These are phyloP conservation scores for Cydia strobilella DNA, from an alignment of 1,140 invertebrate species.

Conservation along the genomic window DNA sequence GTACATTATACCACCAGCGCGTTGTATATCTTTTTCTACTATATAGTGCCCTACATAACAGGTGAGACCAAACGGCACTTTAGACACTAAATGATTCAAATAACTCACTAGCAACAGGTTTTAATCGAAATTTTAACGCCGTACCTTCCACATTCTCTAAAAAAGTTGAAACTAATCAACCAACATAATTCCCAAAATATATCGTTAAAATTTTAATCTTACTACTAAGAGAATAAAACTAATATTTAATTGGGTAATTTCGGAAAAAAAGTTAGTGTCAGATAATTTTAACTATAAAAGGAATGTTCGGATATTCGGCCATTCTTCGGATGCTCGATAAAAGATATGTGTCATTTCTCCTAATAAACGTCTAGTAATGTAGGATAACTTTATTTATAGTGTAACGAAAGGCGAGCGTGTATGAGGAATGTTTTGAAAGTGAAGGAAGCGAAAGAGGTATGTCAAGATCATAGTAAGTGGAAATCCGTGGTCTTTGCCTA, in stretches of 20 bases:
- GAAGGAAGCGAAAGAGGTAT: too few relatives aligned
- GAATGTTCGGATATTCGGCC: not conserved
- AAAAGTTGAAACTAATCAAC: not conserved
- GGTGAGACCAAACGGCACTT: not conserved
- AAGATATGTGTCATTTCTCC: slow-evolving; percentile 8
- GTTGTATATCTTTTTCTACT: too few relatives aligned
- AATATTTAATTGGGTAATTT: too few relatives aligned
- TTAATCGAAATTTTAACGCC: slow-evolving; percentile 20
- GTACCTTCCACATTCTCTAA: slow-evolving; percentile 4
- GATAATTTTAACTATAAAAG: not conserved
- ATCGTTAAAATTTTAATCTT: not conserved
- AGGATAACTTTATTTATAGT: slow-evolving; percentile 4
- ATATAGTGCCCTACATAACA: not conserved
- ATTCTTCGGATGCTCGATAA: not conserved
- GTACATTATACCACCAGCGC: too few relatives aligned
- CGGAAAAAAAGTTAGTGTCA: too few relatives aligned
- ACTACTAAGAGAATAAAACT: not conserved
- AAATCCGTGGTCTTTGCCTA: too few relatives aligned
- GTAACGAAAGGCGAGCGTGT: too few relatives aligned
- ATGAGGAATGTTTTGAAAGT: too few relatives aligned
- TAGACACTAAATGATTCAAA: slow-evolving; percentile 4
- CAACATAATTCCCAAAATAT: not conserved
- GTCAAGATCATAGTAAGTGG: too few relatives aligned
- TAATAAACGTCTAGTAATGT: slow-evolving; percentile 20
- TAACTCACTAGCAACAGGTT: slow-evolving; percentile 23